Base-by-base conservation (phyloP, 2,797 vertebrate genomes). In the Hoplostethus atlanticus region DNA sequence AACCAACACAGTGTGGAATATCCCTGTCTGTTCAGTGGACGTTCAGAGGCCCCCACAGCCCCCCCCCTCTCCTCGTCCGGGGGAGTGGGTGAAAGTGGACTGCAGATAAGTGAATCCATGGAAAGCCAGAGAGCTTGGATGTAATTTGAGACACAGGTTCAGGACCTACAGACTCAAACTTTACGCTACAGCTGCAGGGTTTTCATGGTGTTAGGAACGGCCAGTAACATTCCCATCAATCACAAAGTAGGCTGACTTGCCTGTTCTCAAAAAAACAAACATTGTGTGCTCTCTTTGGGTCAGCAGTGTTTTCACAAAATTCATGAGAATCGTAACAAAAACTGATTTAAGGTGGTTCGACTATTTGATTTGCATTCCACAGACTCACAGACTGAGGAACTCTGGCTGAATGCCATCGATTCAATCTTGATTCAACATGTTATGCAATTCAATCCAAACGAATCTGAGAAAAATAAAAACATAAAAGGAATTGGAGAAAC, bases 61-160 rank as follows among this genome's bases (percentile, higher is more conserved):
- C 60, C 40, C 28, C 3, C 17, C 31, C 61, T 40, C 17, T 28
- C 50, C 46, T 10, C 36, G 34, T 60, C 6, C 58, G 2, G 38
- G 55, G 13, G 68, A 65, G 15, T 4, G 44, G 30, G 68, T 72
- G 60, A 69, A 68, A 15, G 34, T 25, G 38, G 47, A 63, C 55
- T 40, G 38, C 76, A 72, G 80, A 77, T 73, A 66, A 74, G 54
- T 13, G 31, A 77, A 71, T 64, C 44, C 12, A 7, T 8, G 71
- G 3, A 68, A 42, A 28, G 15, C 6, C 6, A 25, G 28, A 83
- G 74, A 51, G 40, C 61, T 71, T 69, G 65, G 46, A 56, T 75
- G 91, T 85, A 90, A 92, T 55, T 10, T 76, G 87, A 92, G 85
- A 87, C 79, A 3, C 3, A n/a, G 3, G 52, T 28, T 2, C 30